Percentiles rank a stretch among this genome's conserved stretches.
Conservation (phyloP, 2,113 vertebrate genomes). For the Shinisaurus crocodilurus region DNA sequence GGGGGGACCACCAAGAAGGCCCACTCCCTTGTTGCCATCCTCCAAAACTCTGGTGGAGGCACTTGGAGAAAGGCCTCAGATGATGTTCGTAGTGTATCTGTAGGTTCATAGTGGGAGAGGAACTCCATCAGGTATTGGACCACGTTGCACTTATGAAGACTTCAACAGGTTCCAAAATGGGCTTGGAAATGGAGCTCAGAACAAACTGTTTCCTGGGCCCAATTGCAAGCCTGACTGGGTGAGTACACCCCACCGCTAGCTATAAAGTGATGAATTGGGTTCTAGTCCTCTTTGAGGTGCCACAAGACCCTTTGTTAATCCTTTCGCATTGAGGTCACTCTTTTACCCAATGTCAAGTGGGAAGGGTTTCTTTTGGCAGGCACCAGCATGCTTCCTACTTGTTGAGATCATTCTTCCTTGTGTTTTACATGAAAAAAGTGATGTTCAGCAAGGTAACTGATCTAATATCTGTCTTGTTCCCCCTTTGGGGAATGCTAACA, state of each 20-base stretch:
- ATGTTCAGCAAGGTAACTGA: slow-evolving; percentile 61
- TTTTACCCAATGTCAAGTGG: not conserved
- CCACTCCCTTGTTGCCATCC: too few relatives aligned
- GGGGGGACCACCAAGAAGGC: too few relatives aligned
- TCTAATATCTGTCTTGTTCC: slow-evolving; percentile 68
- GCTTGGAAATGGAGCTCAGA: not conserved
- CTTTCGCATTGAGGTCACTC: not conserved
- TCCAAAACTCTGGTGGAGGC: too few relatives aligned
- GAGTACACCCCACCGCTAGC: not conserved
- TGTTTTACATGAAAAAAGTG: slow-evolving; percentile 34
- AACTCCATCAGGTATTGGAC: too few relatives aligned
- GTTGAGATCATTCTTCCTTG: slow-evolving; percentile 41
- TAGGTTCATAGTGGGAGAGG: too few relatives aligned
- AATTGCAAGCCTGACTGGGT: not conserved
- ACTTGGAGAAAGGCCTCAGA: too few relatives aligned
- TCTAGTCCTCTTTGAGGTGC: too few relatives aligned
- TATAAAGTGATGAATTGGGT: not conserved
- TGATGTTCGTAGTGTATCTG: too few relatives aligned
- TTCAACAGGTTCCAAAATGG: not conserved
- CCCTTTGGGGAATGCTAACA: slow-evolving; percentile 65
- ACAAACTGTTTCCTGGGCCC: not conserved
- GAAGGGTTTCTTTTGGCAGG: not conserved
- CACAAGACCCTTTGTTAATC: not conserved
- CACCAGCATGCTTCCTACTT: slow-evolving; percentile 7
- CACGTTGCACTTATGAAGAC: too few relatives aligned